Evolutionary conservation across 2,797 vertebrate species (phyloP), one percentile per base, ranked within the genome.

Genomic region (Oryzias dopingdopingensis): DNA sequence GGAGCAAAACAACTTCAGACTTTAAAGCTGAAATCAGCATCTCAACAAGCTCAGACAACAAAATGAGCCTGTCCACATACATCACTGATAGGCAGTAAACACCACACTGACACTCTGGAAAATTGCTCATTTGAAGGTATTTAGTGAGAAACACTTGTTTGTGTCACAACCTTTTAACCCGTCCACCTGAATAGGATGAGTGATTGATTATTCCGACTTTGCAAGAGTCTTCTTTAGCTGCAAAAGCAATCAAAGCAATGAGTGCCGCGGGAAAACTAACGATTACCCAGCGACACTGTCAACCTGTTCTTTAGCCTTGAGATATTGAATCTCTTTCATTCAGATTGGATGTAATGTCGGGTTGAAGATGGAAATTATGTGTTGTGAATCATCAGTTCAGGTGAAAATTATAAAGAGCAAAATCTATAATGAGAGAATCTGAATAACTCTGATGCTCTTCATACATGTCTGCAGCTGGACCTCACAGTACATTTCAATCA

Each of bases 1-100:
- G 32, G 32, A 37, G 32, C 32, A 37, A 10, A 1, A 32, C 2
- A 10, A 2, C 29, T 32, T 12, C 29, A 32, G 29, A 12, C 32
- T 13, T 4, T 0, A 37, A 13, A 37, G 10, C 32, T 37, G 32
- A 37, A 37, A 37, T 10, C 32, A 37, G 32, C 32, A 37, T 37
- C 32, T 37, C 10, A 37, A 37, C 32, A 37, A 37, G 32, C 32
- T 37, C 32, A 37, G 10, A 13, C 32, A 37, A 12, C 10, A 12
- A 12, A 37, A 37, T 3, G 32, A 37, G 42, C 50, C 14, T 59
- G 0, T 15, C 6, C 7, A 49, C 17, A 40, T 42, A 41, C 22
- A 18, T 47, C 29, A 54, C 46, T n/a, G 44, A 49, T 12, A 32
- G 26, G 20, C 4, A 6, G 52, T 66, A 14, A 47, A 52, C 44